These are phyloP conservation scores for Epinephelus awoara DNA, from an alignment of 2,797 vertebrate genomes.

Conservation along the genomic window DNA sequence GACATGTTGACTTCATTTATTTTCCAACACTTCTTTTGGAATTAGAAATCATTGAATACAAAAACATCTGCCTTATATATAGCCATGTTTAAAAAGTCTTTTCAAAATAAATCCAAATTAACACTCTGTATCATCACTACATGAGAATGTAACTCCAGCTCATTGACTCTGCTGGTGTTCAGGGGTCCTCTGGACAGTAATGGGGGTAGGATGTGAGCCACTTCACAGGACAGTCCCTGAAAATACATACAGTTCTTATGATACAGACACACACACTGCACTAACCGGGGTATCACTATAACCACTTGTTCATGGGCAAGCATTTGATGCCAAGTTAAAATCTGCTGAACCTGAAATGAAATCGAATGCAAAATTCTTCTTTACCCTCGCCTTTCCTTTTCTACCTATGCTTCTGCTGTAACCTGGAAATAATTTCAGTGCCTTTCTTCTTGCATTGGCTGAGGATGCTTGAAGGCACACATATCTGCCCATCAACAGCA, in stretches of 20 bases:
- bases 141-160: not conserved
- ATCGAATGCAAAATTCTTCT: not conserved
- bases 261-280: not conserved
- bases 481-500: not conserved
- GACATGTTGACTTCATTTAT: slow-evolving; percentile 9
- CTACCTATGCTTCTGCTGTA: not conserved
- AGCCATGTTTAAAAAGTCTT: not conserved
- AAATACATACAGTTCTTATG: slow-evolving; percentile 41
- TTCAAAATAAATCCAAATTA: not conserved
- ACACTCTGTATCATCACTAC: too few species aligned
- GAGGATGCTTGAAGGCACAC: not conserved
- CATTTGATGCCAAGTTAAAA: not conserved
- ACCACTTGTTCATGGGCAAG: not conserved
- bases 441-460: not conserved
- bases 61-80: not conserved
- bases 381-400: not conserved
- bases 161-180: slow-evolving; percentile 19
- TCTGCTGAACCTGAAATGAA: not conserved
- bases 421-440: not conserved
- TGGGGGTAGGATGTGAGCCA: slow-evolving; percentile 75
- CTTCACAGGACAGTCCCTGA: slow-evolving; percentile 81
- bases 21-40: not conserved
- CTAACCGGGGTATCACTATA: not conserved
- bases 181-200: slow-evolving; percentile 66
- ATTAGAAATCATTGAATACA: slow-evolving; percentile 4